Evolutionary conservation across 2,888 invertebrate genomes (phyloP).

Genomic region (Trissoscelio sp.): DNA sequence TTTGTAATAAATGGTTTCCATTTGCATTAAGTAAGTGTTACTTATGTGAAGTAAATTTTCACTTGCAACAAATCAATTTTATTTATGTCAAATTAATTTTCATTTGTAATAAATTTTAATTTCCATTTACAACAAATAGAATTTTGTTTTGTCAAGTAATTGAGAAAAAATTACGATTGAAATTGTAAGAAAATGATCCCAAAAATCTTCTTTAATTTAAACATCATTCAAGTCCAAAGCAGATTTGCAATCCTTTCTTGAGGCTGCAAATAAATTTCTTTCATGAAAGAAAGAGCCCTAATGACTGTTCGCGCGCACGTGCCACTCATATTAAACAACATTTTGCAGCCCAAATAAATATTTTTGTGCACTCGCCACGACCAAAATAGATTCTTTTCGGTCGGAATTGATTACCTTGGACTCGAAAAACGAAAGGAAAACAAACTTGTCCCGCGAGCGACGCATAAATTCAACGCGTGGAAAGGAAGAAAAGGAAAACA

Average conservation of each 20-base stretch:
- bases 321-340: slow-evolving; percentile 36
- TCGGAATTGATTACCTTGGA: slow-evolving; percentile 23
- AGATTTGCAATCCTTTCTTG: neutral
- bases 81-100: too few species aligned
- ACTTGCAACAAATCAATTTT: too few species aligned
- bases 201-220: neutral
- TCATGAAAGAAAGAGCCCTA: neutral
- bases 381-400: slow-evolving; percentile 45
- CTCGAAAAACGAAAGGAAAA: slow-evolving; percentile 48
- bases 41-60: too few species aligned
- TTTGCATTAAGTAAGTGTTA: too few species aligned
- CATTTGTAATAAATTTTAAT: too few species aligned
- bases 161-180: too few species aligned
- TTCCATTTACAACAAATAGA: too few species aligned
- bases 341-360: slow-evolving; percentile 49
- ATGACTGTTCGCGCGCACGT: slow-evolving; percentile 29
- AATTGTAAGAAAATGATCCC: too few species aligned
- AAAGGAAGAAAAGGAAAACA: slow-evolving; percentile 40
- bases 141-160: too few species aligned
- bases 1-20: too few species aligned
- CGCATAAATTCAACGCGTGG: slow-evolving; percentile 40
- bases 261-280: slow-evolving; percentile 13
- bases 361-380: slow-evolving; percentile 17
- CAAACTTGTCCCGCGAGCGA: slow-evolving; percentile 34
- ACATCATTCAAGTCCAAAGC: too few species aligned